Evolutionary conservation across 2,888 invertebrate species (phyloP).

Genomic region (Noctua comes): DNA sequence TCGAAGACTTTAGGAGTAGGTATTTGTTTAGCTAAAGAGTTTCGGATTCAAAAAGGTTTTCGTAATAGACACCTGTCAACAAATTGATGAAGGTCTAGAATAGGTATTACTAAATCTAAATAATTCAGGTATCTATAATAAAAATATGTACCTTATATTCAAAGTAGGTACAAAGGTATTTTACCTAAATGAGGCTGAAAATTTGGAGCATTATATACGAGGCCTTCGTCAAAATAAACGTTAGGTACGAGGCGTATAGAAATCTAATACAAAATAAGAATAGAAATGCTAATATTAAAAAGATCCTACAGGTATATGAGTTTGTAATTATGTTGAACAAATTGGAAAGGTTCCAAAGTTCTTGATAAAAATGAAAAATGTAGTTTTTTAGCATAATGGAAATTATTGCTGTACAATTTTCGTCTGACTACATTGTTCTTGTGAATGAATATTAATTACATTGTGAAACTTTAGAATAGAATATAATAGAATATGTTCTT

Average conservation of each 20-base stretch:
- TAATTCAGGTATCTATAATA: slow-evolving; percentile 19
- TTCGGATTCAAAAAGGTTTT: slow-evolving; percentile 9
- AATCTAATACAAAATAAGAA: slow-evolving; percentile 22
- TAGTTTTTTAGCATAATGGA: not conserved
- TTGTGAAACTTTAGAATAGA: not conserved
- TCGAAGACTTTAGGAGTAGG: slow-evolving; percentile 12
- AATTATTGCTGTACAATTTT: not conserved
- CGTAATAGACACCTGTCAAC: slow-evolving; percentile 32
- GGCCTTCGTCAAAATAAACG: slow-evolving; percentile 19
- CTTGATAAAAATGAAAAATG: slow-evolving; percentile 26
- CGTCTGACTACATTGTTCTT: not conserved
- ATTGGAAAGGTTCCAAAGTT: slow-evolving; percentile 25
- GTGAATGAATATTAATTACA: not conserved
- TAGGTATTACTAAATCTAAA: slow-evolving; percentile 27
- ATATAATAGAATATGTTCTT: not conserved
- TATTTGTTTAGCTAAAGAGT: slow-evolving; percentile 26
- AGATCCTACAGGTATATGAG: slow-evolving; percentile 3
- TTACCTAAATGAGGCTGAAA: slow-evolving; percentile 17
- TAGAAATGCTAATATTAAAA: slow-evolving; percentile 20
- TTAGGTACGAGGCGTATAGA: not conserved
- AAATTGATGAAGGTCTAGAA: slow-evolving; percentile 44
- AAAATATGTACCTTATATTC: slow-evolving; percentile 21
- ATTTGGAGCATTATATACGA: not conserved
- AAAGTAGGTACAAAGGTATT: slow-evolving; percentile 15
- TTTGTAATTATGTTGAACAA: slow-evolving; percentile 18